Evolutionary conservation across 2,797 vertebrate genomes (phyloP).

Genomic region (Gallinago nigripennis): DNA sequence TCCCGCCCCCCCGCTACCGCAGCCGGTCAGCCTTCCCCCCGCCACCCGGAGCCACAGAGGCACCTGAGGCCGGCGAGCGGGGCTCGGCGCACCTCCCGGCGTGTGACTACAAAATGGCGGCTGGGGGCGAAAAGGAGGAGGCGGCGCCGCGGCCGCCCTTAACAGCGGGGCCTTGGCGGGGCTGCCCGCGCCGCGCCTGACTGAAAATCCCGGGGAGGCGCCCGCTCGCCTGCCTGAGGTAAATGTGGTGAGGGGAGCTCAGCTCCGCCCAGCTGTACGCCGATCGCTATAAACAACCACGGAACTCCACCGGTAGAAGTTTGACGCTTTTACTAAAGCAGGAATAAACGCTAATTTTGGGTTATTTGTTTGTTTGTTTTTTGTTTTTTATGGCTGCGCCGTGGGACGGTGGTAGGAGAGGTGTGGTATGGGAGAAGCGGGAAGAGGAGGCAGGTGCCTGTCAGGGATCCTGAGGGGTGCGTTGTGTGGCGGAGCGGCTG

Average conservation of each 20-base stretch:
- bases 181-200: conserved; percentile 32
- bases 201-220: accelerated
- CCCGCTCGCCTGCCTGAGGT: accelerated
- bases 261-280: accelerated
- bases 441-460: accelerated
- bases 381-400: background rate
- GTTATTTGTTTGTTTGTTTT: background rate
- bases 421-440: background rate
- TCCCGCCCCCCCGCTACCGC: background rate
- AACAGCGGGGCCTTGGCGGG: background rate
- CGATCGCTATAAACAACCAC: accelerated
- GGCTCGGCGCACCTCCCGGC: background rate
- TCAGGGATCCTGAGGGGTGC: background rate
- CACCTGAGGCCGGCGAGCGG: background rate
- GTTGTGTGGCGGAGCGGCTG: background rate
- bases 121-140: conserved; percentile 75
- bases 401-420: accelerated
- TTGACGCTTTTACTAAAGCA: accelerated
- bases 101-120: conserved; percentile 82
- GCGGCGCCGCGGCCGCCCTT: background rate
- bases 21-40: background rate
- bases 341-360: accelerated
- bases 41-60: background rate
- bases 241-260: accelerated
- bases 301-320: accelerated